phyloP scores from a whole-genome alignment of 92 coral and sea anemone genomes.

The Phenganax subtilis region DNA sequence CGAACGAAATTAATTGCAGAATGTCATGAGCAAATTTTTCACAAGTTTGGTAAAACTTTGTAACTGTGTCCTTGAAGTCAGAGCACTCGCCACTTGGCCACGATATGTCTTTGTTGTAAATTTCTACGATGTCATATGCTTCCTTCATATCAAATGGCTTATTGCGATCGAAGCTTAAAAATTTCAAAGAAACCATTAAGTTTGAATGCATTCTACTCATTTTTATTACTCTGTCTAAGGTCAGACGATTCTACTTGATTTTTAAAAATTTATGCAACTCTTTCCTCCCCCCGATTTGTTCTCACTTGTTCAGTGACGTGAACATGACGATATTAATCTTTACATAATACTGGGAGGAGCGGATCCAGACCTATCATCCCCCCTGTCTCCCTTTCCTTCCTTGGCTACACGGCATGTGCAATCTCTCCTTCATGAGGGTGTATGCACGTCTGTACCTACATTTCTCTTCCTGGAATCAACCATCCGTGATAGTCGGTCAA shows the following conservation, averaged over 20 bases:
- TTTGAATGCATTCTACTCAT: neutral
- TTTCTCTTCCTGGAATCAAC: neutral
- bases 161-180: constrained; percentile 62
- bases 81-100: constrained; percentile 70
- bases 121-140: constrained; percentile 62
- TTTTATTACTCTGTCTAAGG: too few species aligned
- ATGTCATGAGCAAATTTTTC: constrained; percentile 57
- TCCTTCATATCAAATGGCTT: constrained; percentile 85
- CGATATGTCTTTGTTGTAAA: constrained; percentile 47
- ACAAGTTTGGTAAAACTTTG: constrained; percentile 54
- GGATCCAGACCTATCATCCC: too few species aligned
- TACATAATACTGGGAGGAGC: too few species aligned
- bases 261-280: neutral
- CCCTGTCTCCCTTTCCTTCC: too few species aligned
- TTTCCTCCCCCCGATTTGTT: neutral
- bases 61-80: constrained; percentile 50
- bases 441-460: neutral
- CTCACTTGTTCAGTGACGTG: neutral
- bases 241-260: neutral
- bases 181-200: neutral
- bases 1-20: constrained; percentile 60
- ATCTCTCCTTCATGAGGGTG: too few species aligned
- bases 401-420: too few species aligned
- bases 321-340: neutral
- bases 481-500: constrained; percentile 25